phyloP scores from a whole-genome alignment of 2,888 invertebrate species.

The Ametastegia equiseti region DNA sequence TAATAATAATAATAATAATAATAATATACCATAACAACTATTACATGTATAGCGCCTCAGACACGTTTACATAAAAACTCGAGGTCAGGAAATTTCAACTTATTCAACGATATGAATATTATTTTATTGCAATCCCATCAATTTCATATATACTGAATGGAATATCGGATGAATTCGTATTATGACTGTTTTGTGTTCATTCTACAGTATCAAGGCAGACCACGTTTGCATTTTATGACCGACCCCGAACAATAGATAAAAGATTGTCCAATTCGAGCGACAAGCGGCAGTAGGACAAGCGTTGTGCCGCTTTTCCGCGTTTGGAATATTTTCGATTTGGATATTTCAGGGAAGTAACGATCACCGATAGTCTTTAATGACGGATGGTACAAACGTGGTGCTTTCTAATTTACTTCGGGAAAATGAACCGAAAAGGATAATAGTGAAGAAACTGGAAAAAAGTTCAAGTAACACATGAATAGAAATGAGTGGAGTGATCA shows the following conservation, averaged over 20 bases:
- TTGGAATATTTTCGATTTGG: neutral
- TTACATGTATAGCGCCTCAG: neutral
- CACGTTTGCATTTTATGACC: neutral
- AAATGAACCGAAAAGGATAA: neutral
- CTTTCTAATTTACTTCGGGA: neutral
- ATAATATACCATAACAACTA: slow-evolving; percentile 12
- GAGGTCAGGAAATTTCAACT: neutral
- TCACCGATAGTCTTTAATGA: too few species aligned
- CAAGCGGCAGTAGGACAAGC: neutral
- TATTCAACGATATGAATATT: neutral
- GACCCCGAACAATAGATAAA: neutral
- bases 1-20: too few species aligned
- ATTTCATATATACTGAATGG: neutral
- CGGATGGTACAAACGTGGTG: neutral
- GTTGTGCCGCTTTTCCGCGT: neutral
- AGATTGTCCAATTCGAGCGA: neutral
- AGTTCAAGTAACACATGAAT: neutral
- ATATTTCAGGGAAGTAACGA: neutral
- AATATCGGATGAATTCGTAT: neutral
- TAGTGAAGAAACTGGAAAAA: neutral
- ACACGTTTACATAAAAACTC: neutral
- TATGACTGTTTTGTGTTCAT: neutral
- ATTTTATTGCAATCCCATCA: neutral
- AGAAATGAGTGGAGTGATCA: neutral
- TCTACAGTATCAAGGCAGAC: neutral